These are phyloP conservation scores for Idaea biselata DNA, from an alignment of 2,888 invertebrate species.

Conservation along the genomic window DNA sequence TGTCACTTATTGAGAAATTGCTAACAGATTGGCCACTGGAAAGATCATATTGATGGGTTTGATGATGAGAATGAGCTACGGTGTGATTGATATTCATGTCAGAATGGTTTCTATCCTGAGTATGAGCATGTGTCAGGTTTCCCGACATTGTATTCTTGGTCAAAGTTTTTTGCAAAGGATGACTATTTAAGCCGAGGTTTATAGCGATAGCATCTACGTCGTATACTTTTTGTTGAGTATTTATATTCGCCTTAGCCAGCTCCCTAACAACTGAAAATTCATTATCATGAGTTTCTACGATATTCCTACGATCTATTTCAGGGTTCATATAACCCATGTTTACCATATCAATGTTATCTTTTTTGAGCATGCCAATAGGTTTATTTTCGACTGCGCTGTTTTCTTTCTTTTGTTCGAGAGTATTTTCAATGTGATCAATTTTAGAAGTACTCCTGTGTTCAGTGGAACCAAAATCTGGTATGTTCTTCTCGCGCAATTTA, in stretches of 20 bases:
- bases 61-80: conserved; percentile 64
- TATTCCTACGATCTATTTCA: conserved; percentile 55
- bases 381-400: conserved; percentile 43
- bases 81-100: conserved; percentile 53
- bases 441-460: conserved; percentile 45
- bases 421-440: conserved; percentile 40
- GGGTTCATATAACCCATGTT: conserved; percentile 75
- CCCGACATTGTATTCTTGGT: conserved; percentile 44
- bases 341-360: conserved; percentile 72
- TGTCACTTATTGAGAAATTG: conserved; percentile 68
- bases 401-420: conserved; percentile 51
- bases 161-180: conserved; percentile 52
- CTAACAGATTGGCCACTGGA: conserved; percentile 50
- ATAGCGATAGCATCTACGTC: conserved; percentile 70
- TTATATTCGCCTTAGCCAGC: conserved; percentile 43
- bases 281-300: conserved; percentile 45
- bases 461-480: conserved; percentile 36
- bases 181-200: conserved; percentile 65
- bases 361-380: conserved; percentile 47
- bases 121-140: conserved; percentile 59
- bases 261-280: conserved; percentile 47
- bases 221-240: conserved; percentile 55
- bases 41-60: conserved; percentile 63
- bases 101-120: conserved; percentile 50
- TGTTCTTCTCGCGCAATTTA: conserved; percentile 57